phyloP scores from a whole-genome alignment of 2,888 invertebrate species.

The Eumerus sabulonum region DNA sequence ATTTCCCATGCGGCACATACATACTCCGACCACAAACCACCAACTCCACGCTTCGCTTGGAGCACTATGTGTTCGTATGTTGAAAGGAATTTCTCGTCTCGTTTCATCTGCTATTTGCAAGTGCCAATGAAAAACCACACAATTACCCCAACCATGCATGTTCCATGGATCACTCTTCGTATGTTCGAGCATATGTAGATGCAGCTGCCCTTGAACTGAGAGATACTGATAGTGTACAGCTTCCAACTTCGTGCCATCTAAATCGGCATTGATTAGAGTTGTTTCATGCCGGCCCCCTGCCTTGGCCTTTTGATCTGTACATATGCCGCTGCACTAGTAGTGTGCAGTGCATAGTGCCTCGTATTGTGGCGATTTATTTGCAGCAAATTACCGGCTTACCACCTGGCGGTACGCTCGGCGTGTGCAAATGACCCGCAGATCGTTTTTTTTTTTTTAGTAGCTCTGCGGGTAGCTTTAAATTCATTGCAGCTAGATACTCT shows the following conservation, averaged over 20 bases:
- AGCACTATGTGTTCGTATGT: too few relatives aligned
- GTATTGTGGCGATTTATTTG: conserved; percentile 54
- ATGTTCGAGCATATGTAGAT: too few relatives aligned
- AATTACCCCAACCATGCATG: conserved; percentile 27
- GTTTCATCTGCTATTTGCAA: conserved; percentile 23
- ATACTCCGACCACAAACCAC: not conserved
- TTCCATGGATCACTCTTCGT: not conserved
- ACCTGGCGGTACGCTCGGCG: conserved; percentile 39
- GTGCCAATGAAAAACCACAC: conserved; percentile 30
- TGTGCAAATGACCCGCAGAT: conserved; percentile 52
- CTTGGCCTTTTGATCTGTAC: conserved; percentile 20
- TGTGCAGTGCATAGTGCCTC: not conserved
- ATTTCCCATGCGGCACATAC: conserved; percentile 20
- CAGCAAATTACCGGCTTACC: conserved; percentile 55
- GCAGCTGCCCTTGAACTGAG: not conserved
- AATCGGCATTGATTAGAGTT: conserved; percentile 52
- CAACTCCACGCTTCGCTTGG: not conserved
- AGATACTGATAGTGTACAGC: conserved; percentile 15
- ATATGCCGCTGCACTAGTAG: not conserved
- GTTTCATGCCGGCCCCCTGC: not conserved
- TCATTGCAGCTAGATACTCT: conserved; percentile 3
- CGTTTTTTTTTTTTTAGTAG: not conserved
- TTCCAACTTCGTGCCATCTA: conserved; percentile 39
- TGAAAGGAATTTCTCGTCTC: conserved; percentile 12
- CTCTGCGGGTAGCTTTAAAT: conserved; percentile 44